These are phyloP conservation scores for Drosophila conformis DNA, from an alignment of 2,888 invertebrate species.

Conservation along the genomic window DNA sequence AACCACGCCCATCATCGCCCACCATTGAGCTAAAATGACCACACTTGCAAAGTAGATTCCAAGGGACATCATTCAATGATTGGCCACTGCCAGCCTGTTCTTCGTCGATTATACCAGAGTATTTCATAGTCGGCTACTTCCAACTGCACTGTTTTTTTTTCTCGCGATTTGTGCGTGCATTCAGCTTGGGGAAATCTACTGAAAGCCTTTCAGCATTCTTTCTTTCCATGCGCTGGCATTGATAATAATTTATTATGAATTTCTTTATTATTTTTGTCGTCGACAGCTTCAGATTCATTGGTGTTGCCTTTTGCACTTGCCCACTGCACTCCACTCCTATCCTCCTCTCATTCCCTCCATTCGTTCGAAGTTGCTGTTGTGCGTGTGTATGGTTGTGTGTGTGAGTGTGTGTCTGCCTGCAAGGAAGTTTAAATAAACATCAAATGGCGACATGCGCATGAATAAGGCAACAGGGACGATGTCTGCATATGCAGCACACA, in stretches of 20 bases:
- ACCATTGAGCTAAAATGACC: not conserved
- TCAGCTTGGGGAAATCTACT: slow-evolving; percentile 14
- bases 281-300: slow-evolving; percentile 27
- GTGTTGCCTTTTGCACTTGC: slow-evolving; percentile 30
- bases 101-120: not conserved
- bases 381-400: not conserved
- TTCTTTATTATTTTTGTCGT: slow-evolving; percentile 59
- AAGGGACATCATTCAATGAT: not conserved
- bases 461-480: slow-evolving; percentile 56
- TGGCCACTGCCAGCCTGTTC: not conserved
- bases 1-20: not conserved
- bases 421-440: slow-evolving; percentile 78
- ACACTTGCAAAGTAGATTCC: no score
- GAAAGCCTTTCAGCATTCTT: slow-evolving; percentile 54
- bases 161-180: not conserved
- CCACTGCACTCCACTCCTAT: not conserved
- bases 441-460: slow-evolving; percentile 71
- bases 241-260: slow-evolving; percentile 70
- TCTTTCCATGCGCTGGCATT: slow-evolving; percentile 37
- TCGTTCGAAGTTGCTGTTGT: slow-evolving; percentile 2
- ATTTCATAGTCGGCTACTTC: not conserved
- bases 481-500: slow-evolving; percentile 57
- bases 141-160: slow-evolving; percentile 9
- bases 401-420: slow-evolving; percentile 41
- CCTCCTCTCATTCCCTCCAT: slow-evolving; percentile 21